Conservation (phyloP, 2,113 vertebrate genomes). For the Brachyhypopomus occidentalis region DNA sequence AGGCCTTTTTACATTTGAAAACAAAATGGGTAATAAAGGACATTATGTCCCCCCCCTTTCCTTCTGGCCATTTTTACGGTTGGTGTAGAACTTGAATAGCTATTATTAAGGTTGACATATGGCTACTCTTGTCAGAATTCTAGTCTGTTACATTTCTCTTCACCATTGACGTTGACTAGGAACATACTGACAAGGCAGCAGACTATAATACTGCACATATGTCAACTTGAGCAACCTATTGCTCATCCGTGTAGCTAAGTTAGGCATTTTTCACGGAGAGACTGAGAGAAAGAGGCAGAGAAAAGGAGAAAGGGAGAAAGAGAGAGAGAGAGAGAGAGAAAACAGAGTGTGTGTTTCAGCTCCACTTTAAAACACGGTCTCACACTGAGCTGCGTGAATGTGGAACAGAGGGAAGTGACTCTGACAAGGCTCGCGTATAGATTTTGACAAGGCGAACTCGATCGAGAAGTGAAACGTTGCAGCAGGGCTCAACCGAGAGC, state of each 20-base stretch:
- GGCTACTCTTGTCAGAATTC: no score
- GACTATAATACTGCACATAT: background rate
- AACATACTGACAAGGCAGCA: background rate
- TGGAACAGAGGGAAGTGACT: slow-evolving; percentile 7
- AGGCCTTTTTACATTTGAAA: no score
- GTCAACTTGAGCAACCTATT: background rate
- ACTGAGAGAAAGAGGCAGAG: background rate
- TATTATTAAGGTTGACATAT: no score
- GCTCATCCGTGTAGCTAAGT: background rate
- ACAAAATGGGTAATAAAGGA: no score
- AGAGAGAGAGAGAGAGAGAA: background rate
- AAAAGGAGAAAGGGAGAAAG: background rate
- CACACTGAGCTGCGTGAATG: background rate
- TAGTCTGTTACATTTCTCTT: slow-evolving; percentile 4
- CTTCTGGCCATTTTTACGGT: no score
- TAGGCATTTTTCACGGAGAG: background rate
- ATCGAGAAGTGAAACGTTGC: slow-evolving; percentile 8
- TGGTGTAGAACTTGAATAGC: no score
- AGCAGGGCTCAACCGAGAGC: slow-evolving; percentile 16
- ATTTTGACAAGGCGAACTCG: slow-evolving; percentile 1
- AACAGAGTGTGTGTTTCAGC: background rate
- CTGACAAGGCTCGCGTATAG: background rate
- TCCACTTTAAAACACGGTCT: background rate
- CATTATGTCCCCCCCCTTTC: no score
- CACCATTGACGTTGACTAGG: background rate